These are phyloP conservation scores for Tyria jacobaeae DNA, from an alignment of 2,888 invertebrate species.

Conservation along the genomic window DNA sequence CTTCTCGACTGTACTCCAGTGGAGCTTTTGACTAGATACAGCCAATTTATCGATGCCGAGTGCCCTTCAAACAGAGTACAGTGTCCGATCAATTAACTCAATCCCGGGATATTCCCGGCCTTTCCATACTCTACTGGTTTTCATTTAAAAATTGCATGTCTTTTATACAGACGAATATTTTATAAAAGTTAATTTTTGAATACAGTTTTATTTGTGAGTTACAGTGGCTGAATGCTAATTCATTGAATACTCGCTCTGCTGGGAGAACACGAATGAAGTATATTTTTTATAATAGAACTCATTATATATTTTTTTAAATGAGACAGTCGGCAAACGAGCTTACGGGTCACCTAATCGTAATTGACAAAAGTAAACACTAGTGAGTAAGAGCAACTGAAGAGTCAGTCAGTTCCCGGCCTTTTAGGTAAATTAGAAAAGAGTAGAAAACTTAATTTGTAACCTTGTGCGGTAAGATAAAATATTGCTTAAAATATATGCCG, in stretches of 20 bases:
- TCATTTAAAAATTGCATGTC: conserved; percentile 46
- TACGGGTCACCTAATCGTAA: no score
- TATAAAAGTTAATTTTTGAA: conserved; percentile 28
- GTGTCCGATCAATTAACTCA: conserved; percentile 53
- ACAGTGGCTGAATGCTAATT: conserved; percentile 1
- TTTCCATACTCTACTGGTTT: conserved; percentile 39
- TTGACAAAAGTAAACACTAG: no score
- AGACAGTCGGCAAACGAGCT: no score
- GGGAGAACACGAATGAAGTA: background rate
- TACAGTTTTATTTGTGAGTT: conserved; percentile 15
- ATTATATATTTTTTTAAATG: no score
- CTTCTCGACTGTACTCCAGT: conserved; percentile 26
- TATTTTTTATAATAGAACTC: no score
- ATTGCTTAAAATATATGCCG: background rate
- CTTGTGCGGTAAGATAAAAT: background rate
- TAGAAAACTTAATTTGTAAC: background rate
- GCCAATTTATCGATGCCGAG: conserved; percentile 49
- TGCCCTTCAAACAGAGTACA: conserved; percentile 44
- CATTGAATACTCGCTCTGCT: background rate
- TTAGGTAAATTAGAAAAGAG: no score
- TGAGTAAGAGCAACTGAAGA: no score
- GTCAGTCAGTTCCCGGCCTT: no score
- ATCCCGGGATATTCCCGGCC: conserved; percentile 43
- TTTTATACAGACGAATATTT: conserved; percentile 29
- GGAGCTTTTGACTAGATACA: conserved; percentile 44